These are phyloP conservation scores for Stomatorhinus ivindoensis DNA, from an alignment of 2,113 vertebrate species.

Conservation along the genomic window DNA sequence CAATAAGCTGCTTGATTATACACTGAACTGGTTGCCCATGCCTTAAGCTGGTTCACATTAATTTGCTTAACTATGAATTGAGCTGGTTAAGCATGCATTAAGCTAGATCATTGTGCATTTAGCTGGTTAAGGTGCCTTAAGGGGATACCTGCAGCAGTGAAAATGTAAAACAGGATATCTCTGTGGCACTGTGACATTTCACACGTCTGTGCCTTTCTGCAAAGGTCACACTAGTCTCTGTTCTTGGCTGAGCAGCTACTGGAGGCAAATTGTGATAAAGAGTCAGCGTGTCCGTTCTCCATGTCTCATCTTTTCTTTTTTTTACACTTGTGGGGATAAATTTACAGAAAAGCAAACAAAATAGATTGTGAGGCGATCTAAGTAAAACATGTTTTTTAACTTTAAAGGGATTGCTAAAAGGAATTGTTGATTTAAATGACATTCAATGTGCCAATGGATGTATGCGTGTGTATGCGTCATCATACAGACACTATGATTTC, in stretches of 20 bases:
- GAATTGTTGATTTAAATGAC: not conserved
- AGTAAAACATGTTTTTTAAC: not conserved
- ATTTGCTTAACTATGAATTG: not conserved
- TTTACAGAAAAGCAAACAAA: not conserved
- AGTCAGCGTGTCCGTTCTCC: not conserved
- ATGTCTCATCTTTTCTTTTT: not conserved
- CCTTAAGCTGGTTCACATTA: not conserved
- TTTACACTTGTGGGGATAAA: not conserved
- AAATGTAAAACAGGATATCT: not conserved
- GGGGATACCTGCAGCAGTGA: not conserved
- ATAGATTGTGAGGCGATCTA: not conserved
- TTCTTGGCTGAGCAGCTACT: not conserved
- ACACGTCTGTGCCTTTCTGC: not conserved
- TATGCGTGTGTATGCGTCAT: not conserved
- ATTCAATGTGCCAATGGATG: not conserved
- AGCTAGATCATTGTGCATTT: not conserved
- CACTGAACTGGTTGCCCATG: not conserved
- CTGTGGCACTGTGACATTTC: conserved; percentile 3
- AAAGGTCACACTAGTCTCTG: conserved; percentile 4
- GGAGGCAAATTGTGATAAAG: not conserved
- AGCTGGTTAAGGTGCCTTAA: not conserved
- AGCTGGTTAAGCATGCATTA: not conserved
- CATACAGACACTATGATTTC: not conserved
- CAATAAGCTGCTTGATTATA: not conserved
- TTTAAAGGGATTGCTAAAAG: not conserved